Conservation (phyloP, 1,140 invertebrate genomes). For the Battus philenor region DNA sequence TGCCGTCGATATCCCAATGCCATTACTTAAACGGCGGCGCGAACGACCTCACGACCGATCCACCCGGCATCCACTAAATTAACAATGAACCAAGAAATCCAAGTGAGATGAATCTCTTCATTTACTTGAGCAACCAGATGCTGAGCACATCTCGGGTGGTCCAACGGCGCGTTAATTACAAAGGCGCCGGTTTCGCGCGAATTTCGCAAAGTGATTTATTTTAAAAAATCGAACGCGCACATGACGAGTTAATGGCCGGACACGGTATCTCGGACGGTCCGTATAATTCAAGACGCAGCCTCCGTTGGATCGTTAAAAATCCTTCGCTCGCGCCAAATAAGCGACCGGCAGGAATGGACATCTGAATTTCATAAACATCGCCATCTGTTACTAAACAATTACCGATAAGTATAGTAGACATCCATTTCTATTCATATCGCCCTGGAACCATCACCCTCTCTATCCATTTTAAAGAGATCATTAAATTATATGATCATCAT, state of each 20-base stretch:
- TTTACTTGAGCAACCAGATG: constrained; percentile 36
- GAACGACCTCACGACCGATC: constrained; percentile 38
- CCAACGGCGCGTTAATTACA: constrained; percentile 61
- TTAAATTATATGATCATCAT: too few species aligned
- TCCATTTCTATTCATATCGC: too few species aligned
- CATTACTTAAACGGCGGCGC: constrained; percentile 40
- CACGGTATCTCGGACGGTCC: constrained; percentile 13
- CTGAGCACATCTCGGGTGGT: constrained; percentile 45
- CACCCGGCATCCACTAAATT: constrained; percentile 36
- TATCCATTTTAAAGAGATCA: too few species aligned
- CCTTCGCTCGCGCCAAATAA: background rate
- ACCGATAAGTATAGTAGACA: too few species aligned
- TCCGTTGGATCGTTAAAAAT: background rate
- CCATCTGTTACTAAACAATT: too few species aligned
- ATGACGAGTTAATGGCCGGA: constrained; percentile 58
- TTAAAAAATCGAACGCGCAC: constrained; percentile 52
- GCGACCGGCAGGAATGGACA: background rate
- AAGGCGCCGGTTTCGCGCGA: constrained; percentile 58
- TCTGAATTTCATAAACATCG: background rate
- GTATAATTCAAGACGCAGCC: constrained; percentile 6
- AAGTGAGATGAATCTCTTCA: constrained; percentile 46
- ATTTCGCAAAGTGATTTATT: constrained; percentile 63
- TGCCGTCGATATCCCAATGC: constrained; percentile 22
- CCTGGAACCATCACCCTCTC: too few species aligned
- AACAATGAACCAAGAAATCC: constrained; percentile 4